These are phyloP conservation scores for Brienomyrus longianalis DNA, from an alignment of 2,113 vertebrate species.

Conservation along the genomic window DNA sequence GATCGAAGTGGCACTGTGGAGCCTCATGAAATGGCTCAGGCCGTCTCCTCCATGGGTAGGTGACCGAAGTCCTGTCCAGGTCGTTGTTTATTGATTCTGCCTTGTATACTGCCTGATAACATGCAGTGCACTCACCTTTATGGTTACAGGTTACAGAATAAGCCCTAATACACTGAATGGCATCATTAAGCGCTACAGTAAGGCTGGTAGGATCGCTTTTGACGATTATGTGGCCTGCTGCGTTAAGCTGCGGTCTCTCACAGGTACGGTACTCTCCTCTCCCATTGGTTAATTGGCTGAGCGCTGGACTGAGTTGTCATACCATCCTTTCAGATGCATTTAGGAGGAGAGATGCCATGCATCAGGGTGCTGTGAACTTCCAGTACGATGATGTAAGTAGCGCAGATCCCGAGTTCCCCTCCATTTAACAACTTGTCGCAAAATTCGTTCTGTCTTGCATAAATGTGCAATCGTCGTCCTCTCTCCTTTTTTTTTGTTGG, in stretches of 20 bases:
- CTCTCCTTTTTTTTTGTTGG: neutral
- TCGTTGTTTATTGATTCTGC: neutral
- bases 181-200: constrained; percentile 77
- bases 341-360: constrained; percentile 73
- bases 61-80: neutral
- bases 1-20: constrained; percentile 78
- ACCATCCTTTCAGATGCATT: constrained; percentile 65
- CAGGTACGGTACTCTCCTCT: constrained; percentile 56
- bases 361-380: constrained; percentile 76
- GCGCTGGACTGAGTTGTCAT: neutral
- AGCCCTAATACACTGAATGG: constrained; percentile 65
- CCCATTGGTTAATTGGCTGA: neutral
- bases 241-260: constrained; percentile 72
- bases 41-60: constrained; percentile 74
- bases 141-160: constrained; percentile 67
- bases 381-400: constrained; percentile 72
- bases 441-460: neutral
- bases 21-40: constrained; percentile 71
- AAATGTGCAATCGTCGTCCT: neutral
- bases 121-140: neutral
- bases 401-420: neutral
- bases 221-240: constrained; percentile 90
- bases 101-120: neutral
- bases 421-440: neutral
- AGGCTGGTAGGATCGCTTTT: constrained; percentile 73